These are phyloP conservation scores for Plebejus melissa DNA, from an alignment of 2,888 invertebrate species.

Conservation along the genomic window DNA sequence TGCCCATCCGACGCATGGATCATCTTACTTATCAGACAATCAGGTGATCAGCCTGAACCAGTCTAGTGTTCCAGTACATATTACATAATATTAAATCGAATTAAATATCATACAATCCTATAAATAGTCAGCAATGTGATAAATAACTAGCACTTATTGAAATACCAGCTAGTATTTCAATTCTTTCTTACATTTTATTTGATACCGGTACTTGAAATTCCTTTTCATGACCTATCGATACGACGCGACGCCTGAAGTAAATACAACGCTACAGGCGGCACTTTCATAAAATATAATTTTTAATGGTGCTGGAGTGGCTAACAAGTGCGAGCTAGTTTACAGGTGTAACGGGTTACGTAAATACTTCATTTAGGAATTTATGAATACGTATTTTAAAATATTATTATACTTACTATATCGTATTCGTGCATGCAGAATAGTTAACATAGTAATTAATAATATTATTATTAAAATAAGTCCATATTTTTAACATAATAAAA, in stretches of 20 bases:
- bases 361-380: not conserved
- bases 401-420: too few relatives aligned
- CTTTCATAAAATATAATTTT: slow-evolving; percentile 14
- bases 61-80: too few relatives aligned
- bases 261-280: slow-evolving; percentile 11
- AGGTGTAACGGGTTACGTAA: not conserved
- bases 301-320: not conserved
- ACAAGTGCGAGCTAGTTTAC: not conserved
- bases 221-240: slow-evolving; percentile 21
- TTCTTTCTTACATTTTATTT: slow-evolving; percentile 19
- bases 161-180: not conserved
- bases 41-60: too few relatives aligned
- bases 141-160: not conserved
- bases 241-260: slow-evolving; percentile 3
- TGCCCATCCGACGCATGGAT: too few relatives aligned
- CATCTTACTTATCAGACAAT: too few relatives aligned
- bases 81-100: too few relatives aligned
- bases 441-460: too few relatives aligned
- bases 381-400: too few relatives aligned
- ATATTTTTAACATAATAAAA: too few relatives aligned
- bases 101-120: not conserved
- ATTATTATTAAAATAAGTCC: too few relatives aligned
- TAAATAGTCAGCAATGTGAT: not conserved
- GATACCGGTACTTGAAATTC: slow-evolving; percentile 13
- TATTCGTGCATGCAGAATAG: too few relatives aligned